A percentile compares a stretch with the other conserved stretches of the same genome.
Evolutionary conservation across 2,797 vertebrate genomes (phyloP).

Genomic region (Urophycis tenuis): DNA sequence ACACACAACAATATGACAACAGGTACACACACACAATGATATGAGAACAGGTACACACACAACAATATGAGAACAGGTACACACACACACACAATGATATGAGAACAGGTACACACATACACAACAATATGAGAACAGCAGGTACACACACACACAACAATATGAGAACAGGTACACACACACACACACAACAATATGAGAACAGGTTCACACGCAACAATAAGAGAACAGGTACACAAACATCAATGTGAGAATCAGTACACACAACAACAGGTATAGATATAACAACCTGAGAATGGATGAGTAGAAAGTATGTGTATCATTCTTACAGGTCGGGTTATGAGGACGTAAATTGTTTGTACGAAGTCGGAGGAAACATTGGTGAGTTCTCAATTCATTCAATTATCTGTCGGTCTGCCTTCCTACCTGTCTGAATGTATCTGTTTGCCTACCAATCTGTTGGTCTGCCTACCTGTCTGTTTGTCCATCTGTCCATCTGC

Average conservation of each 20-base stretch:
- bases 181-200: not conserved
- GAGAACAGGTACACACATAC: not conserved
- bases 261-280: not conserved
- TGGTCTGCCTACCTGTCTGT: not conserved
- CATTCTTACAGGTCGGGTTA: conserved; percentile 42
- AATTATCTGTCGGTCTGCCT: no score
- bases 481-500: not conserved
- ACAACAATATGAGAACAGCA: not conserved
- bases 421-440: no score
- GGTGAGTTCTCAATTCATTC: conserved; percentile 64
- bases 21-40: not conserved
- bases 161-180: no score
- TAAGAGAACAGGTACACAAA: not conserved
- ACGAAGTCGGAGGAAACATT: conserved; percentile 96
- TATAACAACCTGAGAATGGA: not conserved
- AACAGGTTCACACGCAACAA: not conserved
- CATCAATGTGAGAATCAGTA: not conserved
- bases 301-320: conserved; percentile 10
- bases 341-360: conserved; percentile 76
- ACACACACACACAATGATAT: no score
- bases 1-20: not conserved
- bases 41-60: not conserved
- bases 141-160: no score
- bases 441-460: not conserved
- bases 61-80: not conserved